Percentiles rank a stretch among this genome's conserved stretches.
Conservation (phyloP, 2,888 invertebrate species). For the Amphipoea lucens region DNA sequence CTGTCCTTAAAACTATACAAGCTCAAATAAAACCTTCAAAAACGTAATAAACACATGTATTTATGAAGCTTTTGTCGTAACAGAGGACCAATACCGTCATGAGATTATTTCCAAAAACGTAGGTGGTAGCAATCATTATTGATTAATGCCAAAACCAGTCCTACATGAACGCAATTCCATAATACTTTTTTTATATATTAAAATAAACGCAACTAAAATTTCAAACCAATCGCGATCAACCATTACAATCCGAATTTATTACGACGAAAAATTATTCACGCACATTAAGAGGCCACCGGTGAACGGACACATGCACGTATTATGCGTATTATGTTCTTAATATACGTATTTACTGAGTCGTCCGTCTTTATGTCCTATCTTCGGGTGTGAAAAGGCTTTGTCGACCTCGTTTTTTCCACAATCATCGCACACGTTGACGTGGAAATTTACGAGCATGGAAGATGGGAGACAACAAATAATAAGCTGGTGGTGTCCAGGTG, state of each 20-base stretch:
- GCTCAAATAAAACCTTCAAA: conserved; percentile 72
- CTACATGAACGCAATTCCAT: conserved; percentile 72
- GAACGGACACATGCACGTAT: conserved; percentile 75
- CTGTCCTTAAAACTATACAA: conserved; percentile 35
- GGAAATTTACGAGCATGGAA: conserved; percentile 90
- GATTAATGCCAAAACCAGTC: conserved; percentile 82
- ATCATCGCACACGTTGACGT: conserved; percentile 90
- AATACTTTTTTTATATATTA: conserved; percentile 71
- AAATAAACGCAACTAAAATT: conserved; percentile 84
- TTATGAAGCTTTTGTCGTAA: conserved; percentile 78
- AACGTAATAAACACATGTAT: conserved; percentile 76
- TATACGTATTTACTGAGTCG: conserved; percentile 78
- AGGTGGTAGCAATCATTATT: conserved; percentile 80
- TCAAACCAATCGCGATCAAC: conserved; percentile 86
- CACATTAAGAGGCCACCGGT: conserved; percentile 82
- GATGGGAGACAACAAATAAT: conserved; percentile 90
- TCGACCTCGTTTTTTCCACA: conserved; percentile 86
- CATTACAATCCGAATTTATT: conserved; percentile 89
- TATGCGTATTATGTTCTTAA: conserved; percentile 68
- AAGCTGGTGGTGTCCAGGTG: conserved; percentile 86
- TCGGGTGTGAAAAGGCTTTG: conserved; percentile 88
- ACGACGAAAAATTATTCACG: conserved; percentile 89
- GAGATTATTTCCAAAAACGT: conserved; percentile 73
- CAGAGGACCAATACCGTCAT: conserved; percentile 77
- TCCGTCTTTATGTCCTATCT: conserved; percentile 83